These are phyloP conservation scores for Eupithecia subfuscata DNA, from an alignment of 2,888 invertebrate species.

Conservation along the genomic window DNA sequence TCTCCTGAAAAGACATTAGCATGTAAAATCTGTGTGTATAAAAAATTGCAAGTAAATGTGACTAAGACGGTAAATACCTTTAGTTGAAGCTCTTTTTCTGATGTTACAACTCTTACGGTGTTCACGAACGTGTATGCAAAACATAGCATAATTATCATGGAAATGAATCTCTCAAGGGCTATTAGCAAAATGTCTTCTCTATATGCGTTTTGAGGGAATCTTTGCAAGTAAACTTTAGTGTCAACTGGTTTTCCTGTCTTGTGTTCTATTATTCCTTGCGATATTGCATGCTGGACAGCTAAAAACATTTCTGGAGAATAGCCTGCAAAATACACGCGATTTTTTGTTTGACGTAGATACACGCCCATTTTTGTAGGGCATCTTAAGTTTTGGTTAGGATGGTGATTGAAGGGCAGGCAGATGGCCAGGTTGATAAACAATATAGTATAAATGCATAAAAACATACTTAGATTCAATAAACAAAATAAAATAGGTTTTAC, in stretches of 20 bases:
- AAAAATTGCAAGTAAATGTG: background rate
- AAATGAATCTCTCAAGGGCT: slow-evolving; percentile 88
- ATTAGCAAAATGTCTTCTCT: slow-evolving; percentile 87
- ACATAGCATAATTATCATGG: slow-evolving; percentile 91
- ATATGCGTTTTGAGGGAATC: slow-evolving; percentile 90
- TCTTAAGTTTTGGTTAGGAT: background rate
- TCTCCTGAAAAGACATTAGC: slow-evolving; percentile 85
- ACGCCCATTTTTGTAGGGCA: background rate
- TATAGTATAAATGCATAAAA: background rate
- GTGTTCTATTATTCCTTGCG: slow-evolving; percentile 72
- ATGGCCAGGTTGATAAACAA: background rate
- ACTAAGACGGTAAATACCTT: slow-evolving; percentile 80
- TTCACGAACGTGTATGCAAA: slow-evolving; percentile 93
- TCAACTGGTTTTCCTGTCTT: slow-evolving; percentile 65
- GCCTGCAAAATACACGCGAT: slow-evolving; percentile 54
- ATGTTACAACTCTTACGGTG: slow-evolving; percentile 89
- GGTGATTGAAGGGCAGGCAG: background rate
- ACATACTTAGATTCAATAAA: background rate
- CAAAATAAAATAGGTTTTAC: background rate
- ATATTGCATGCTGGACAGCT: slow-evolving; percentile 75
- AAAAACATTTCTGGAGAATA: slow-evolving; percentile 77
- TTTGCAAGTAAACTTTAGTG: slow-evolving; percentile 81
- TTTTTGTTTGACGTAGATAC: background rate
- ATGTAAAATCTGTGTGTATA: background rate
- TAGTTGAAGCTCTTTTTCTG: slow-evolving; percentile 90